Evolutionary conservation across 2,797 vertebrate species (phyloP), one percentile per base, ranked within the genome.

Genomic region (Holocentrus rufus): DNA sequence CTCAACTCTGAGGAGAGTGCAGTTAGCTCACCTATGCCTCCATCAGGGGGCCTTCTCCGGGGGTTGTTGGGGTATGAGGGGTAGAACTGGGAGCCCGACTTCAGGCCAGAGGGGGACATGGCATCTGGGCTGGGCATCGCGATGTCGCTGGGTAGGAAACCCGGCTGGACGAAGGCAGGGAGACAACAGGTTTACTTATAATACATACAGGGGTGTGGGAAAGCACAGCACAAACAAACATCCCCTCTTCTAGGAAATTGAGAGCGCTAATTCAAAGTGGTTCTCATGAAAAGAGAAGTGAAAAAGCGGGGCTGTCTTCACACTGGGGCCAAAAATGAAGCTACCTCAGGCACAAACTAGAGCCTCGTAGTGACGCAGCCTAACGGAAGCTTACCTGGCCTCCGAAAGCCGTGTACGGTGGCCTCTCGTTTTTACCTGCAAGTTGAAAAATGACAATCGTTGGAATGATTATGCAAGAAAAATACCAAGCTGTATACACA

Each of bases 81-180:
- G 86, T 97, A 99, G 93, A 96, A 99, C 87, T 98, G 97, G 55
- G 96, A 94, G 54, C 93, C 90, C 7, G 95, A 94, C 88, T 99
- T 99, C 66, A 95, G 83, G 52, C 95, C 96, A 0, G 96, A 95
- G 55, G 98, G 98, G 54, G 98, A 99, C 82, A 98, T 95, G 0
- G 97, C 94, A 91, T 96, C 95, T 0, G 97, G 95, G 68, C 95
- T 97, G 46, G 95, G 89, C 81, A 99, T 96, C 50, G 95, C 92
- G 85, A 99, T 95, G 69, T 99, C 97, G 0, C 95, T 89, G 1
- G 96, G 94, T 84, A 97, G 94, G 90, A 99, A 99, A 81, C 96
- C 93, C 9, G 95, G 90, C 97, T 99, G 82, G 34, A 76, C 55
- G 58, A 60, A 74, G 7, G 82, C 46, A 80, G 30, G 69, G 3